Evolutionary conservation across 1,140 invertebrate species (phyloP).

Genomic region (Pseudoatta argentina): DNA sequence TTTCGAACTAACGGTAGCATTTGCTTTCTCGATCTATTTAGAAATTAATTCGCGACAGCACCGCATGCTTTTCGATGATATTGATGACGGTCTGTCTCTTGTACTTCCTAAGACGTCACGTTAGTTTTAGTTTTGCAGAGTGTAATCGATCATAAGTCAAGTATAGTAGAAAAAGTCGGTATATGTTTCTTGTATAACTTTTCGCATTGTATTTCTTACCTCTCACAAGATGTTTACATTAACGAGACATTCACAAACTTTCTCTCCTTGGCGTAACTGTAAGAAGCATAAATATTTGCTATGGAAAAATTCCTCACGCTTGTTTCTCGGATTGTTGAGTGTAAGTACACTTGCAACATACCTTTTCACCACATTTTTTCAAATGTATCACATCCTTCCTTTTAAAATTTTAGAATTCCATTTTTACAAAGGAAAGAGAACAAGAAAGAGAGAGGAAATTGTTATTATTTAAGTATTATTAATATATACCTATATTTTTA

Average conservation of each 20-base stretch:
- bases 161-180: background rate
- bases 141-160: slow-evolving; percentile 43
- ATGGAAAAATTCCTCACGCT: background rate
- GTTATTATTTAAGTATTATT: background rate
- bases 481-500: background rate
- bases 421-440: background rate
- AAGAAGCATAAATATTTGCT: slow-evolving; percentile 42
- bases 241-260: slow-evolving; percentile 32
- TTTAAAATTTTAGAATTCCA: background rate
- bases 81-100: background rate
- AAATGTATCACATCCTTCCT: background rate
- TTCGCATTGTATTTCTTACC: slow-evolving; percentile 32
- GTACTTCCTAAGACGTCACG: background rate
- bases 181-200: slow-evolving; percentile 34
- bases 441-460: background rate
- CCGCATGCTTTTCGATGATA: background rate
- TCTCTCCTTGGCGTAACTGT: slow-evolving; percentile 4
- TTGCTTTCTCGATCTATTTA: background rate
- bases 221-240: slow-evolving; percentile 27
- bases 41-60: background rate
- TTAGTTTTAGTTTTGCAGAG: slow-evolving; percentile 7
- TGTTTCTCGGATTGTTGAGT: slow-evolving; percentile 2
- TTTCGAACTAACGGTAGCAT: background rate
- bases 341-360: background rate
- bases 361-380: background rate